Evolutionary conservation across 2,888 invertebrate species (phyloP).

Genomic region (Spilarctia lutea): DNA sequence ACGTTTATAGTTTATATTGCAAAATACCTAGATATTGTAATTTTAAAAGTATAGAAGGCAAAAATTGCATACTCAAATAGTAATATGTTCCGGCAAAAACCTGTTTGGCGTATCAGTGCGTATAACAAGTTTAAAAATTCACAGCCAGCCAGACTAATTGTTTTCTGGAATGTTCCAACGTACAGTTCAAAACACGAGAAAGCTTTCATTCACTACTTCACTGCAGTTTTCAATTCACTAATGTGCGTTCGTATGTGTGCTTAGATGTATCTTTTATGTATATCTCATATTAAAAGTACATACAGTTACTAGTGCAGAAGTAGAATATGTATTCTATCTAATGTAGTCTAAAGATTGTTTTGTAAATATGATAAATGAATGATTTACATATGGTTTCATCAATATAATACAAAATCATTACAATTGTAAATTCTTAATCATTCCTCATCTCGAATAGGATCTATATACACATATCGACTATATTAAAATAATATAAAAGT

Average conservation of each 20-base stretch:
- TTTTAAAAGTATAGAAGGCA: neutral
- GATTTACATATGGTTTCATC: neutral
- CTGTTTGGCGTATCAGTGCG: neutral
- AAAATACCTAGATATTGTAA: too few relatives aligned
- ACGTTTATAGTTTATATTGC: too few relatives aligned
- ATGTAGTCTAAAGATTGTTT: neutral
- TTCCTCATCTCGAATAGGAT: neutral
- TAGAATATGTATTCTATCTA: neutral
- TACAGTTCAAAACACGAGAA: neutral
- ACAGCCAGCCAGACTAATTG: conserved; percentile 10
- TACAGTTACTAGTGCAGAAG: neutral
- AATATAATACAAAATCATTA: neutral
- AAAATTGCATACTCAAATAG: neutral
- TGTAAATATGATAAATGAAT: neutral
- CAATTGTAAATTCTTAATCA: neutral
- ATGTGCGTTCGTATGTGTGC: conserved; percentile 2
- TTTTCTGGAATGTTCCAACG: conserved; percentile 3
- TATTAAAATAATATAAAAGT: neutral
- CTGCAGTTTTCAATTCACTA: conserved; percentile 5
- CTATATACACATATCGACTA: neutral
- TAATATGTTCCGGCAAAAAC: neutral
- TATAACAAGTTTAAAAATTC: conserved; percentile 7
- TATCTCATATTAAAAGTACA: neutral
- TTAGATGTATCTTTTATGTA: neutral
- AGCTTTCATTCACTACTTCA: conserved; percentile 10